Evolutionary conservation across 1,140 invertebrate species (phyloP).

Genomic region (Diachasma alloeum): DNA sequence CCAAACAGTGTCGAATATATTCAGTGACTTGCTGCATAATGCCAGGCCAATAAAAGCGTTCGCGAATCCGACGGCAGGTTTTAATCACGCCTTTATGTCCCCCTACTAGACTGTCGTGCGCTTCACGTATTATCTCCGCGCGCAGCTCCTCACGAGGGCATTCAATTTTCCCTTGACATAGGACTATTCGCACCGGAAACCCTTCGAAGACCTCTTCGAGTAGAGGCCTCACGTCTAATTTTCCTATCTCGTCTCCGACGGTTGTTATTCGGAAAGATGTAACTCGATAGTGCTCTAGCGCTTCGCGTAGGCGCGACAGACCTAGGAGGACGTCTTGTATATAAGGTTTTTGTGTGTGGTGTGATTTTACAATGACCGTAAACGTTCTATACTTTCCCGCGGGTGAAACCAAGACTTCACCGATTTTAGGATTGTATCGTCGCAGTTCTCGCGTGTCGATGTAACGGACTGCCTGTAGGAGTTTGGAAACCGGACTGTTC

Average conservation of each 20-base stretch:
- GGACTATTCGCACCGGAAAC: background rate
- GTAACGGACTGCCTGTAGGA: background rate
- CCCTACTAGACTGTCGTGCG: slow-evolving; percentile 8
- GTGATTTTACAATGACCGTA: too few species aligned
- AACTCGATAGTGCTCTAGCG: too few species aligned
- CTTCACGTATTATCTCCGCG: slow-evolving; percentile 12
- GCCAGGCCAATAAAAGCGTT: too few species aligned
- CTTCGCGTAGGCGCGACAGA: too few species aligned
- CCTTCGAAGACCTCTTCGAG: too few species aligned
- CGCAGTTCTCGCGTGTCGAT: background rate
- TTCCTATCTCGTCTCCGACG: too few species aligned
- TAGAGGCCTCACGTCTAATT: too few species aligned
- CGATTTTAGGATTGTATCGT: background rate
- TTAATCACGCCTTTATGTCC: too few species aligned
- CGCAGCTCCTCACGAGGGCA: background rate
- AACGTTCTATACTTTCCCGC: background rate
- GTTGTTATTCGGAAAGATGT: too few species aligned
- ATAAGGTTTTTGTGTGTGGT: too few species aligned
- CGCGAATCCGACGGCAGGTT: too few species aligned
- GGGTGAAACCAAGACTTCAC: background rate
- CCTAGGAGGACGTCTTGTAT: too few species aligned
- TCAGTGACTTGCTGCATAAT: background rate
- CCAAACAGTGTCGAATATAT: background rate
- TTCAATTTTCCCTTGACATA: slow-evolving; percentile 1
- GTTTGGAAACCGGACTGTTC: background rate